Conservation (phyloP, 2,888 invertebrate genomes). For the Cyrtodaria siliqua region DNA sequence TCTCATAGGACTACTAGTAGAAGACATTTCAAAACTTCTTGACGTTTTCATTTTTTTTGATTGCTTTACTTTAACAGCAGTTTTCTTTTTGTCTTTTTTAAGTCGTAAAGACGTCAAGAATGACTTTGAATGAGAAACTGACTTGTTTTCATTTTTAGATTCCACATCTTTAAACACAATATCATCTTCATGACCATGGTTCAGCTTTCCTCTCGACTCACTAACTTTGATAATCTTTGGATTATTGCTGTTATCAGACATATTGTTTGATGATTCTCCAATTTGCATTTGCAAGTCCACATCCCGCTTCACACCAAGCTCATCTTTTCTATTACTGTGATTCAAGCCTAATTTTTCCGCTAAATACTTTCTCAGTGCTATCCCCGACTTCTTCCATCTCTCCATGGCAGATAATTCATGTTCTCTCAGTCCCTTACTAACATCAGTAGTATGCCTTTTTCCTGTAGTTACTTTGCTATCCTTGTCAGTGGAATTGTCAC, state of each 20-base stretch:
- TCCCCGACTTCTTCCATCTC: conserved; percentile 54
- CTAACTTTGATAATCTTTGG: too few relatives aligned
- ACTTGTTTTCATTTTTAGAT: too few relatives aligned
- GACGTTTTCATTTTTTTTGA: conserved; percentile 15
- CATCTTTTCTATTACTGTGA: conserved; percentile 5
- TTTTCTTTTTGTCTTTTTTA: conserved; percentile 17
- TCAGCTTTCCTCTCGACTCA: too few relatives aligned
- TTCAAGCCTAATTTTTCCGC: conserved; percentile 39
- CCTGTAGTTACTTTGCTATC: neutral
- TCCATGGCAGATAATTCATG: conserved; percentile 30
- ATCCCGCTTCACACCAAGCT: neutral
- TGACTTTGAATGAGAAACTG: conserved; percentile 24
- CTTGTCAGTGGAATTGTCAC: neutral
- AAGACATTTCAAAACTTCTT: conserved; percentile 28
- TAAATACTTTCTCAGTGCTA: conserved; percentile 53
- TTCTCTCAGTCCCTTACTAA: too few relatives aligned
- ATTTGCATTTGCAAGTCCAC: neutral
- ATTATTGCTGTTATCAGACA: neutral
- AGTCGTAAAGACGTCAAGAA: conserved; percentile 22
- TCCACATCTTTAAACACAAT: too few relatives aligned
- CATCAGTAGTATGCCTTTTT: conserved; percentile 3
- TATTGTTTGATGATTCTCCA: too few relatives aligned
- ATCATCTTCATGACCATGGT: too few relatives aligned
- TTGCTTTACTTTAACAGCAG: neutral
- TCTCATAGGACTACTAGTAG: conserved; percentile 16